Evolutionary conservation across 2,113 vertebrate genomes (phyloP).

Genomic region (Mus pahari): DNA sequence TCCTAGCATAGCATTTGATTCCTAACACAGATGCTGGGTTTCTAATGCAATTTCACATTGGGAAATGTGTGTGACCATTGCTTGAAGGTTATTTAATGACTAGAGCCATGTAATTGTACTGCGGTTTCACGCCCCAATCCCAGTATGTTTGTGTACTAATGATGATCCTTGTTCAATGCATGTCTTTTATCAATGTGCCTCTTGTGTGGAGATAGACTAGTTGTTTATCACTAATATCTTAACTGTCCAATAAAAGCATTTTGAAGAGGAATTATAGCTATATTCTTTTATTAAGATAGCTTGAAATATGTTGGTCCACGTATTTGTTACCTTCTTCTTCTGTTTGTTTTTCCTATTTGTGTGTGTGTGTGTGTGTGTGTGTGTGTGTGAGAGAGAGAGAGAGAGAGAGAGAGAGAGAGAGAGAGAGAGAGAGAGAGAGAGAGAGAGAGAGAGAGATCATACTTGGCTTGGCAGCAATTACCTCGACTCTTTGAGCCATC

Average conservation of each 20-base stretch:
- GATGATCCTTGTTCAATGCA: slow-evolving; percentile 22
- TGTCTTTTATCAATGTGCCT: slow-evolving; percentile 18
- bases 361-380: neutral
- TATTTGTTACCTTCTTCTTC: neutral
- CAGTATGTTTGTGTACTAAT: neutral
- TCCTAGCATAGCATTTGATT: neutral
- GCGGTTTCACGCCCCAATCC: neutral
- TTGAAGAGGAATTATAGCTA: slow-evolving; percentile 50
- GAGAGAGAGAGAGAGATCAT: neutral
- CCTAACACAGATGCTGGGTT: neutral
- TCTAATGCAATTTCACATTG: slow-evolving; percentile 38
- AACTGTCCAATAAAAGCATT: slow-evolving; percentile 68
- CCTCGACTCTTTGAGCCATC: neutral
- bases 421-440: neutral
- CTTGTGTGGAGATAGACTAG: slow-evolving; percentile 55
- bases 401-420: neutral
- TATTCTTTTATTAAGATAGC: slow-evolving; percentile 6
- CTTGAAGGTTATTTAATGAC: neutral
- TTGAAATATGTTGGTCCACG: neutral
- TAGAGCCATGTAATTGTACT: neutral
- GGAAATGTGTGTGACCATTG: slow-evolving; percentile 10
- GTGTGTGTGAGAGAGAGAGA: neutral
- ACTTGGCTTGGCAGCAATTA: neutral
- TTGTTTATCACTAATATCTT: slow-evolving; percentile 54
- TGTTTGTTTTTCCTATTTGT: neutral